Evolutionary conservation across 2,113 vertebrate genomes (phyloP).

Genomic region (Canis aureus): DNA sequence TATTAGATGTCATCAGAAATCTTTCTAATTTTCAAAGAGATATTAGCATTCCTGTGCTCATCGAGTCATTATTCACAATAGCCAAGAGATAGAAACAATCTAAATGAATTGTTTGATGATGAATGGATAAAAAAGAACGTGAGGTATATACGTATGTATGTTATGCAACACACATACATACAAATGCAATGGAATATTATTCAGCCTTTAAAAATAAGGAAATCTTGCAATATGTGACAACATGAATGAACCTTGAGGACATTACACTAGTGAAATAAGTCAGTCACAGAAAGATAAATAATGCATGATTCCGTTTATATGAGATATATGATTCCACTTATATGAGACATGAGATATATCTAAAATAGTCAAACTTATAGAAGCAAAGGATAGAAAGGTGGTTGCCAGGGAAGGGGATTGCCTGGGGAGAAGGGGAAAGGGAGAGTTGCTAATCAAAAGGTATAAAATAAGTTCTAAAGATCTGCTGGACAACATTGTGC

Average conservation of each 20-base stretch:
- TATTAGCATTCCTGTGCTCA: background rate
- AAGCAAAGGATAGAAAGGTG: background rate
- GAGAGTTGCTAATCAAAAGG: background rate
- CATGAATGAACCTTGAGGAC: background rate
- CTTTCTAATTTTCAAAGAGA: background rate
- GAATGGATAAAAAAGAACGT: background rate
- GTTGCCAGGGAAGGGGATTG: background rate
- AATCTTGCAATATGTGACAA: background rate
- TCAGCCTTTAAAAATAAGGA: background rate
- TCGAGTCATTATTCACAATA: background rate
- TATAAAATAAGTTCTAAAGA: background rate
- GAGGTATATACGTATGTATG: background rate
- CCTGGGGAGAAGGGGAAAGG: background rate
- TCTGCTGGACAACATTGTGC: background rate
- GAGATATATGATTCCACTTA: background rate
- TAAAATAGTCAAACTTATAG: background rate
- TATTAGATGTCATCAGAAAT: background rate
- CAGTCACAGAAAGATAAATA: background rate
- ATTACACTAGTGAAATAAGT: background rate
- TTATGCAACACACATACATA: background rate
- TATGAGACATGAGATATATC: background rate
- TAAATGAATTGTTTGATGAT: background rate
- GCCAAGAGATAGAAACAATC: background rate
- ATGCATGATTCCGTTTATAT: background rate
- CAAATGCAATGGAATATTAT: background rate